Conservation (phyloP, 2,113 vertebrate species). For the Lates calcarifer region DNA sequence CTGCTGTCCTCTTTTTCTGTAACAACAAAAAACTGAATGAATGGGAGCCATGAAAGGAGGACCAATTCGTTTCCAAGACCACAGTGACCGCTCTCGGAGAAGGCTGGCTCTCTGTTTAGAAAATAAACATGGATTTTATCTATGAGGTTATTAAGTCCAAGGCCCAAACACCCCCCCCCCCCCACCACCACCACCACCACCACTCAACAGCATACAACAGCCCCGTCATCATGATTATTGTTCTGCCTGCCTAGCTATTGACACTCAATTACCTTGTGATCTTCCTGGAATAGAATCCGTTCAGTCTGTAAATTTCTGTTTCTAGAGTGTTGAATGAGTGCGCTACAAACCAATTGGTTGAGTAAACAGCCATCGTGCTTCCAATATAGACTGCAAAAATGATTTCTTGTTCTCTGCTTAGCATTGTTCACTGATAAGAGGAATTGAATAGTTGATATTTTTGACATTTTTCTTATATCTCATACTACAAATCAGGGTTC, state of each 20-base stretch:
- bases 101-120: constrained; percentile 31
- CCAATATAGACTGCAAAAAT: constrained; percentile 3
- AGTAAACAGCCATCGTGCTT: constrained; percentile 15
- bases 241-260: constrained; percentile 46
- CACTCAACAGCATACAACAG: constrained; percentile 9
- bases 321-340: not conserved
- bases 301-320: constrained; percentile 31
- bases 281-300: constrained; percentile 39
- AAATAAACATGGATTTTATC: constrained; percentile 63
- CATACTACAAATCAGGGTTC: not conserved
- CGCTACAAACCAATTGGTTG: constrained; percentile 25
- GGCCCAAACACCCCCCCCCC: constrained; percentile 10
- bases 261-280: constrained; percentile 62
- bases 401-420: not conserved
- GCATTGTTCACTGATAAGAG: constrained; percentile 6
- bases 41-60: constrained; percentile 30
- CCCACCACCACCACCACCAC: not conserved
- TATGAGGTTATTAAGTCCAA: constrained; percentile 60
- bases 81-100: constrained; percentile 22
- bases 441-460: not conserved
- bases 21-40: constrained; percentile 37
- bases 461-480: not conserved
- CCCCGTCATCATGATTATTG: constrained; percentile 50
- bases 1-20: constrained; percentile 60
- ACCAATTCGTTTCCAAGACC: constrained; percentile 43